A percentile compares a stretch with the other conserved stretches of the same genome.
Evolutionary conservation across 1,140 invertebrate species (phyloP).

Genomic region (Anagrus nilaparvatae): DNA sequence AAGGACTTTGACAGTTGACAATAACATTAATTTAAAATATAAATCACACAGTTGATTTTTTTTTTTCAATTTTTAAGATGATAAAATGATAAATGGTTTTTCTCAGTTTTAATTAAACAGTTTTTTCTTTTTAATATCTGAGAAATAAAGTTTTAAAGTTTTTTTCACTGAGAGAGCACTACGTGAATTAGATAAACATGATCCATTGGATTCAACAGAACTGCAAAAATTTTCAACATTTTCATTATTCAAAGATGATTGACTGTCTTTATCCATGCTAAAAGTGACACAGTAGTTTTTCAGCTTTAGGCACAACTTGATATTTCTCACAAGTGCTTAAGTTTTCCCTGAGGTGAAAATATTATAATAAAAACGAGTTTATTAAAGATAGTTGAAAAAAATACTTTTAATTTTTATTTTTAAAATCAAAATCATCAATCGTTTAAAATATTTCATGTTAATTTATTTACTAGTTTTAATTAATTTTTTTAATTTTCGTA

Average conservation of each 20-base stretch:
- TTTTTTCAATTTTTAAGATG: constrained; percentile 35
- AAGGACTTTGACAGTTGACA: constrained; percentile 34
- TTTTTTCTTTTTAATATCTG: constrained; percentile 27
- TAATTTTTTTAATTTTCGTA: neutral
- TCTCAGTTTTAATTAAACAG: constrained; percentile 31
- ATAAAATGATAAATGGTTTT: constrained; percentile 39
- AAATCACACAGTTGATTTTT: constrained; percentile 40
- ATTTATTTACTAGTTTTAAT: neutral
- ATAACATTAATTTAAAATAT: constrained; percentile 40
- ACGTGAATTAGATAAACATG: constrained; percentile 30
- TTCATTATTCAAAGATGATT: constrained; percentile 33
- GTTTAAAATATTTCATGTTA: neutral
- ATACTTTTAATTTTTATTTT: constrained; percentile 2
- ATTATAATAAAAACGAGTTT: constrained; percentile 1
- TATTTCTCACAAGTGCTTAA: constrained; percentile 39
- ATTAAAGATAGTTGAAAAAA: neutral
- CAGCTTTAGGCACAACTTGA: constrained; percentile 36
- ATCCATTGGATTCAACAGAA: constrained; percentile 33
- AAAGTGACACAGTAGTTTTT: constrained; percentile 37
- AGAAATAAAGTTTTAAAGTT: constrained; percentile 36
- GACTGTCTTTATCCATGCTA: constrained; percentile 34
- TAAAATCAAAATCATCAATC: neutral
- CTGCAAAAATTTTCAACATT: constrained; percentile 28
- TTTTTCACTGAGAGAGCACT: constrained; percentile 31
- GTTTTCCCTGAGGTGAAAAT: constrained; percentile 31